Evolutionary conservation across 2,888 invertebrate species (phyloP).

Genomic region (Dryomyza anilis): DNA sequence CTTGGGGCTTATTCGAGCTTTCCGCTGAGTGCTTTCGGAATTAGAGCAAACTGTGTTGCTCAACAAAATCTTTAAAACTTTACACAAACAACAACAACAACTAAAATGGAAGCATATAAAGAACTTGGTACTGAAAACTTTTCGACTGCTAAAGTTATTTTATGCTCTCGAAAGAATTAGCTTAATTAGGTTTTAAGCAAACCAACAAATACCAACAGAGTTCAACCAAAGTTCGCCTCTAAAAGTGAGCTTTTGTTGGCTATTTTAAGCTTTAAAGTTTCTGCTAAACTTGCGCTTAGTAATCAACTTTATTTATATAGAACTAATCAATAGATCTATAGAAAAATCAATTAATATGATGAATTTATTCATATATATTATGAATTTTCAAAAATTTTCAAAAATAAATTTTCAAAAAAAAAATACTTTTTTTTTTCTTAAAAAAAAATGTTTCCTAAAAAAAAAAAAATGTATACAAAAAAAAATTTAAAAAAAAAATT

Average conservation of each 20-base stretch:
- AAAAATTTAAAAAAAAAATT: background rate
- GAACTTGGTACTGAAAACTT: too few species aligned
- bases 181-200: too few species aligned
- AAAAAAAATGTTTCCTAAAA: background rate
- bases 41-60: conserved; percentile 21
- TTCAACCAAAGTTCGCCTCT: too few species aligned
- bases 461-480: background rate
- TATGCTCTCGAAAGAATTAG: too few species aligned
- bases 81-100: background rate
- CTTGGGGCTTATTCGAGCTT: background rate
- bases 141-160: too few species aligned
- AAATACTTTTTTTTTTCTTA: background rate
- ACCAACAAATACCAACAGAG: too few species aligned
- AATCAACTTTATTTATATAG: too few species aligned
- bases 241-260: too few species aligned
- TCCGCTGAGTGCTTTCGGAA: conserved; percentile 19
- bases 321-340: too few species aligned
- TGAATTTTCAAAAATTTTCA: too few species aligned
- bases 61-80: conserved; percentile 16
- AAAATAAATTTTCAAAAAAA: background rate
- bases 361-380: background rate
- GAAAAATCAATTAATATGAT: background rate
- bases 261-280: too few species aligned
- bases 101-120: background rate
- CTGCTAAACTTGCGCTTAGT: too few species aligned